phyloP scores from a whole-genome alignment of 1,140 invertebrate genomes.

The Drosophila navojoa region DNA sequence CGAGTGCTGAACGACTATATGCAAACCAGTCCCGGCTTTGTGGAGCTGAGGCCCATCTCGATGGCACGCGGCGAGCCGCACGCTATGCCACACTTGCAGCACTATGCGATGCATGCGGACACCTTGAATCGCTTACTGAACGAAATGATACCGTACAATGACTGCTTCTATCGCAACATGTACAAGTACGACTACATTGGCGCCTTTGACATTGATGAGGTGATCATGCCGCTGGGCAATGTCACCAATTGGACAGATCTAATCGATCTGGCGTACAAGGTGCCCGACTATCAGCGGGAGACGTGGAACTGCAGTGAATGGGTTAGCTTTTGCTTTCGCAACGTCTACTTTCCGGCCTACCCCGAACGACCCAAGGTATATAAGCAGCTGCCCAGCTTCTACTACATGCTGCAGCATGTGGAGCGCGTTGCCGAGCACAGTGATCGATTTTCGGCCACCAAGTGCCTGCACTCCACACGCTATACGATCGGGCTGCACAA shows the following conservation, averaged over 20 bases:
- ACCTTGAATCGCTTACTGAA: constrained; percentile 85
- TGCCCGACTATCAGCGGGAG: constrained; percentile 46
- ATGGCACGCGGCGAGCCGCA: constrained; percentile 87
- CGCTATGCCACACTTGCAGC: constrained; percentile 86
- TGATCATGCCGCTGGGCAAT: constrained; percentile 87
- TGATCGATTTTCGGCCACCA: constrained; percentile 47
- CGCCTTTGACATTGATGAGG: constrained; percentile 90
- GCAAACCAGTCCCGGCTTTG: constrained; percentile 54
- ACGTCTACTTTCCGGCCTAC: constrained; percentile 64
- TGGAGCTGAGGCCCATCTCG: constrained; percentile 89
- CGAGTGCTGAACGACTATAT: constrained; percentile 88
- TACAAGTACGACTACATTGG: constrained; percentile 91
- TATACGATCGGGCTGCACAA: constrained; percentile 62
- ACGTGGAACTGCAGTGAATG: constrained; percentile 36
- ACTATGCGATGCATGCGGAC: constrained; percentile 83
- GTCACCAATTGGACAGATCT: constrained; percentile 84
- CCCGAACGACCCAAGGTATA: constrained; percentile 56
- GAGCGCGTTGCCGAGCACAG: constrained; percentile 60
- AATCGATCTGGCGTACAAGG: constrained; percentile 40
- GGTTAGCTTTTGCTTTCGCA: constrained; percentile 69
- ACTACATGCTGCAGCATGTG: constrained; percentile 79
- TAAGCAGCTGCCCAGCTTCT: constrained; percentile 56
- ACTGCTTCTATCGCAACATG: constrained; percentile 91
- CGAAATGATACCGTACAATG: constrained; percentile 93
- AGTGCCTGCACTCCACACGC: constrained; percentile 66